These are phyloP conservation scores for Serilophus lunatus DNA, from an alignment of 2,113 vertebrate species.

Conservation along the genomic window DNA sequence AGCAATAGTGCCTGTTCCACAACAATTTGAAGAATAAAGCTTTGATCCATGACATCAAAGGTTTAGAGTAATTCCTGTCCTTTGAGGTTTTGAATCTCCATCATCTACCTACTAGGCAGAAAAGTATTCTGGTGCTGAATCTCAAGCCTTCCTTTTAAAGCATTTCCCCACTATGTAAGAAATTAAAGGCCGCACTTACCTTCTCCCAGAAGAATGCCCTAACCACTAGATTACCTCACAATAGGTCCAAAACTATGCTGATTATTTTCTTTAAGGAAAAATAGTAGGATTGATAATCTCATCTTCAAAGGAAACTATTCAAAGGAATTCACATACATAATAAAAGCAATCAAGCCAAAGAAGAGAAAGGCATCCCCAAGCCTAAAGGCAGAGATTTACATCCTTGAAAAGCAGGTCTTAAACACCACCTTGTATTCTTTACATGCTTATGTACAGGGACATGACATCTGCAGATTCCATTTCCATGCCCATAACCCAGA, in stretches of 20 bases:
- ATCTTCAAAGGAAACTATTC: not conserved
- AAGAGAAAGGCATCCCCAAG: not conserved
- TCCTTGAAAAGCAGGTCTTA: not conserved
- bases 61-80: not conserved
- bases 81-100: slow-evolving; percentile 12
- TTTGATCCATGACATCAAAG: not conserved
- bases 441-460: not conserved
- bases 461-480: not conserved
- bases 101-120: not conserved
- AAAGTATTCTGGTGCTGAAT: not conserved
- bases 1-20: not conserved
- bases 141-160: not conserved
- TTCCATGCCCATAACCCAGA: not conserved
- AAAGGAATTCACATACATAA: not conserved
- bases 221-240: not conserved
- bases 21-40: not conserved
- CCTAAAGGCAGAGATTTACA: not conserved
- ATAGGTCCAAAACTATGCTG: not conserved
- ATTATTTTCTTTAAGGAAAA: not conserved
- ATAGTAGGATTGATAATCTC: not conserved
- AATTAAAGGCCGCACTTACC: not conserved
- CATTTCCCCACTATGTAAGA: not conserved
- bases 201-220: not conserved
- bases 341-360: not conserved
- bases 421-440: not conserved